phyloP scores from a whole-genome alignment of 2,797 vertebrate genomes.

The Choloepus didactylus region DNA sequence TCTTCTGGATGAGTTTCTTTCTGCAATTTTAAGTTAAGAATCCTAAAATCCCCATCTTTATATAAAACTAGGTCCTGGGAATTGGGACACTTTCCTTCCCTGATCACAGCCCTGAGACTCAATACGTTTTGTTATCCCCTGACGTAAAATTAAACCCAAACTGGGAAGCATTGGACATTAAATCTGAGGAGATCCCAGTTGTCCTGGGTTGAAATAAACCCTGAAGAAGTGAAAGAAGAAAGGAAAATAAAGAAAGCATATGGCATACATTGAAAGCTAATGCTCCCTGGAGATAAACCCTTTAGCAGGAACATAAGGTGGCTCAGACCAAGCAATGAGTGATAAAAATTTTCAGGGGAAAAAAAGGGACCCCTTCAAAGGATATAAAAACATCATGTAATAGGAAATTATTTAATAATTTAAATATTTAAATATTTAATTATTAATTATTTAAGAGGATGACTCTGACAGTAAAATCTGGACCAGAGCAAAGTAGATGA shows the following conservation, averaged over 20 bases:
- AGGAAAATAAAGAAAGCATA: neutral
- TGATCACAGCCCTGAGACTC: neutral
- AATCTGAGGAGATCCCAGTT: neutral
- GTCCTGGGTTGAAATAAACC: slow-evolving; percentile 9
- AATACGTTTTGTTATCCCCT: neutral
- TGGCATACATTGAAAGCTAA: neutral
- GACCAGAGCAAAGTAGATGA: neutral
- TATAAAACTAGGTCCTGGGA: neutral
- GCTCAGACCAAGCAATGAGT: neutral
- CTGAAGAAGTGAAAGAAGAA: slow-evolving; percentile 41
- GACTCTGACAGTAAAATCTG: neutral
- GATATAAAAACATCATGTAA: neutral
- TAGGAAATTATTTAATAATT: neutral
- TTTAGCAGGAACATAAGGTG: slow-evolving; percentile 10
- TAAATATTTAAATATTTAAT: too few relatives aligned
- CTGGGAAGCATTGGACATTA: neutral
- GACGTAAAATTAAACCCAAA: slow-evolving; percentile 38
- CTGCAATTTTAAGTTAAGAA: slow-evolving; percentile 15
- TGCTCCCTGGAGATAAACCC: neutral
- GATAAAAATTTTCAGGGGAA: neutral
- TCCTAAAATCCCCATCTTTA: slow-evolving; percentile 1
- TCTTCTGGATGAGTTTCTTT: neutral
- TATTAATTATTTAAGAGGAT: neutral
- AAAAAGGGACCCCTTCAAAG: slow-evolving; percentile 10
- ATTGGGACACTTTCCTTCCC: neutral